These are phyloP conservation scores for Epinotia demarniana DNA, from an alignment of 2,888 invertebrate genomes.

Conservation along the genomic window DNA sequence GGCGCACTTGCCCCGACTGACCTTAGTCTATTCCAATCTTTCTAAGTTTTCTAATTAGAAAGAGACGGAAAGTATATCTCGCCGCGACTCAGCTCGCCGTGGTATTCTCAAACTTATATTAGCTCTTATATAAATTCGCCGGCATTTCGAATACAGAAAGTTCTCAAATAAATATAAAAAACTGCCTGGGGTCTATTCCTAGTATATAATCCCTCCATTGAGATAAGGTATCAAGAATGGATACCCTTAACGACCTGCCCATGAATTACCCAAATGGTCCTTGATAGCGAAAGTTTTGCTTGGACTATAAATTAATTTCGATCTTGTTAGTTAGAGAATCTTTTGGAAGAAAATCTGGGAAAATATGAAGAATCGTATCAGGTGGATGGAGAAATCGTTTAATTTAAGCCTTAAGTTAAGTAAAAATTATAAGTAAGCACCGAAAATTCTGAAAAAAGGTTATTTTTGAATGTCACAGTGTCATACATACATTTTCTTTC, in stretches of 20 bases:
- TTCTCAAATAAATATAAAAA: slow-evolving; percentile 19
- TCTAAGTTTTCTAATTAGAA: too few species aligned
- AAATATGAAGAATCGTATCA: neutral
- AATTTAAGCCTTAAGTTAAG: neutral
- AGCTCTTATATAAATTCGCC: too few species aligned
- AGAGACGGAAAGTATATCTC: too few species aligned
- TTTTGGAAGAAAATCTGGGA: slow-evolving; percentile 6
- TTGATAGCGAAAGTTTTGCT: slow-evolving; percentile 50
- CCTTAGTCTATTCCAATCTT: too few species aligned
- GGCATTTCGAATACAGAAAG: slow-evolving; percentile 8
- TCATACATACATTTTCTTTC: too few species aligned
- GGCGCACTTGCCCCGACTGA: too few species aligned
- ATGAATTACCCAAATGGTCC: slow-evolving; percentile 48
- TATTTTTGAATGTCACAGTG: too few species aligned
- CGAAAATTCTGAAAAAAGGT: too few species aligned
- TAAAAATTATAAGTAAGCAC: too few species aligned
- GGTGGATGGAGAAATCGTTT: neutral
- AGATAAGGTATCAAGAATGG: slow-evolving; percentile 32
- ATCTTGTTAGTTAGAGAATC: slow-evolving; percentile 29
- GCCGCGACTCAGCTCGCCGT: too few species aligned
- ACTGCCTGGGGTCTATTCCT: slow-evolving; percentile 14
- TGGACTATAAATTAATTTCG: slow-evolving; percentile 48
- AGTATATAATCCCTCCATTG: slow-evolving; percentile 14
- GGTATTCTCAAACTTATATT: neutral
- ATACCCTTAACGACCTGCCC: slow-evolving; percentile 42